Percentiles rank a stretch among this genome's conserved stretches.
Evolutionary conservation across 2,113 vertebrate genomes (phyloP).

Genomic region (Syrrhaptes paradoxus): DNA sequence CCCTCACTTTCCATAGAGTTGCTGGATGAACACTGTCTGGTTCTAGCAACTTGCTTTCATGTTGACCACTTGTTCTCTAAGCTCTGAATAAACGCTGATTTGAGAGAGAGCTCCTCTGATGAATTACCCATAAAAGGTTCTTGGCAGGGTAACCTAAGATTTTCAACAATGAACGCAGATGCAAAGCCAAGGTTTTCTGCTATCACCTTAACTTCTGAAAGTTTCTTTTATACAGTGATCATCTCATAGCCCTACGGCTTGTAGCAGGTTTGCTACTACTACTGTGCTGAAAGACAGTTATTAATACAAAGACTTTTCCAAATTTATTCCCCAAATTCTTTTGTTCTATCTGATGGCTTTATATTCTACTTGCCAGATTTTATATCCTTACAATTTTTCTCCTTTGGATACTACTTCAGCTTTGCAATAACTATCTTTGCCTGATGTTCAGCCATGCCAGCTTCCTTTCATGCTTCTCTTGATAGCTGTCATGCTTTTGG

Average conservation of each 20-base stretch:
- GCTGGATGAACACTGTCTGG: neutral
- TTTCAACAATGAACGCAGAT: neutral
- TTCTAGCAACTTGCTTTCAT: neutral
- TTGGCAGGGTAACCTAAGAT: neutral
- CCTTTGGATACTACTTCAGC: neutral
- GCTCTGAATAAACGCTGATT: neutral
- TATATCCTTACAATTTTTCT: neutral
- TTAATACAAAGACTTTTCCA: neutral
- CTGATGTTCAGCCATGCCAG: neutral
- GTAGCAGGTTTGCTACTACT: neutral
- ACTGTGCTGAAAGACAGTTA: neutral
- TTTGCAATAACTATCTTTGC: neutral
- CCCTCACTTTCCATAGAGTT: neutral
- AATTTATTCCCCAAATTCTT: neutral
- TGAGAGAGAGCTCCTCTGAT: neutral
- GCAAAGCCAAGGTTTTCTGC: neutral
- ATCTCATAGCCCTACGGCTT: fast-evolving
- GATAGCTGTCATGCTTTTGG: neutral
- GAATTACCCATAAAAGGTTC: neutral
- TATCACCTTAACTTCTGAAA: neutral
- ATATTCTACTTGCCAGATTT: neutral
- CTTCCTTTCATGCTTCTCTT: neutral
- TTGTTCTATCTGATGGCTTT: neutral
- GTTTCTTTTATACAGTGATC: neutral
- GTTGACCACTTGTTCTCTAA: neutral